A percentile compares a stretch with the other conserved stretches of the same genome.
Conservation (phyloP, 2,888 invertebrate genomes). For the Orgyia antiqua region DNA sequence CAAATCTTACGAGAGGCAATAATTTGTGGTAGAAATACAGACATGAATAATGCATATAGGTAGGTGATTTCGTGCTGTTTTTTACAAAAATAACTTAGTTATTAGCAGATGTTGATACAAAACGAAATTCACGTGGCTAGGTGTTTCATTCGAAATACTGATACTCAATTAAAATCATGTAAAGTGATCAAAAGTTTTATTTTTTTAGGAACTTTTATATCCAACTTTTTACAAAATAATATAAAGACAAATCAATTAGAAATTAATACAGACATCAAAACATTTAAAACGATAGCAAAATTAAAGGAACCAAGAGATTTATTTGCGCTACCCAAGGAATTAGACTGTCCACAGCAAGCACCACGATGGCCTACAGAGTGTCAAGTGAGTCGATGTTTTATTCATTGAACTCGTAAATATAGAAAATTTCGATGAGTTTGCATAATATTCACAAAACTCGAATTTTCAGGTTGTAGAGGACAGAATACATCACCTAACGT, state of each 20-base stretch:
- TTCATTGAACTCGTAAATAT: not conserved
- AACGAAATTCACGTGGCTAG: too few species aligned
- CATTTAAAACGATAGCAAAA: constrained; percentile 80
- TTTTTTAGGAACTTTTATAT: constrained; percentile 77
- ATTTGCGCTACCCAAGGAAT: constrained; percentile 83
- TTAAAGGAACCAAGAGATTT: constrained; percentile 84
- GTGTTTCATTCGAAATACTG: too few species aligned
- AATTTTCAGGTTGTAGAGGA: constrained; percentile 87
- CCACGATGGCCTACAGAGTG: constrained; percentile 94
- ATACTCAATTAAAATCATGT: too few species aligned
- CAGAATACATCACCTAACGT: constrained; percentile 86
- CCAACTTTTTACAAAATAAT: constrained; percentile 79
- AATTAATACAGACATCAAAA: constrained; percentile 82
- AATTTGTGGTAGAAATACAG: too few species aligned
- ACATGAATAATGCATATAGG: too few species aligned
- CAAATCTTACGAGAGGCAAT: too few species aligned
- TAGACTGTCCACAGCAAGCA: constrained; percentile 86
- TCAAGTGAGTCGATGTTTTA: constrained; percentile 79
- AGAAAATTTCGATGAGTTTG: too few species aligned
- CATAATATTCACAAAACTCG: too few species aligned
- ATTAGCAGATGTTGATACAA: too few species aligned
- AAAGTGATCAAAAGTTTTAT: too few species aligned
- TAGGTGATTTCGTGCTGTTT: too few species aligned
- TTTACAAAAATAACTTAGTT: too few species aligned
- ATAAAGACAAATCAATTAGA: constrained; percentile 84